Evolutionary conservation across 1,140 invertebrate genomes (phyloP).

Genomic region (Hycleus cichorii): DNA sequence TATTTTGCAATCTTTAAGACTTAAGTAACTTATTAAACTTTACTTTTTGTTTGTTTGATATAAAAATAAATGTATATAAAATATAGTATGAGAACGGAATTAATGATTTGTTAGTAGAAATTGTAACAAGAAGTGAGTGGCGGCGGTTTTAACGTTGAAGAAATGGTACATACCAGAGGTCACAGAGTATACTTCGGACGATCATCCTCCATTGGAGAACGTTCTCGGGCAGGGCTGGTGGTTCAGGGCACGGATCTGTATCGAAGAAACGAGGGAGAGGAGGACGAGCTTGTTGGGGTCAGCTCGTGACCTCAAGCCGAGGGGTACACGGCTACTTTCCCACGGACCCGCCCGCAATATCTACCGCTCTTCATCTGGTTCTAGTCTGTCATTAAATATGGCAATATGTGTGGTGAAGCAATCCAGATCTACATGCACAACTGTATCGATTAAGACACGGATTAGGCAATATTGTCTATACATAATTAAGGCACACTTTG

Average conservation of each 20-base stretch:
- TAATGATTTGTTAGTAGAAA: too few species aligned
- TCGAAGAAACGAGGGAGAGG: constrained; percentile 27
- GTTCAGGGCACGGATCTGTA: constrained; percentile 39
- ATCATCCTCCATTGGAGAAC: too few species aligned
- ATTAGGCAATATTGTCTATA: constrained; percentile 26
- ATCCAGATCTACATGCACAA: constrained; percentile 36
- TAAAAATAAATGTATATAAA: too few species aligned
- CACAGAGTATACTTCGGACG: too few species aligned
- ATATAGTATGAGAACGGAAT: too few species aligned
- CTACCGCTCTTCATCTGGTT: constrained; percentile 42
- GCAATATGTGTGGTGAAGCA: constrained; percentile 39
- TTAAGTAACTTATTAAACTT: too few species aligned
- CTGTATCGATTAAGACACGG: constrained; percentile 34
- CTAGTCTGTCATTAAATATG: constrained; percentile 44
- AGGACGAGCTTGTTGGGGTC: constrained; percentile 31
- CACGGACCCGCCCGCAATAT: constrained; percentile 43
- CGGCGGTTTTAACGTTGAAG: too few species aligned
- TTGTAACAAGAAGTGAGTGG: too few species aligned
- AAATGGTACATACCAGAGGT: too few species aligned
- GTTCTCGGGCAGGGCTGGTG: constrained; percentile 18
- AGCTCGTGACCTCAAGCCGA: constrained; percentile 42
- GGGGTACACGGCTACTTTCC: constrained; percentile 43
- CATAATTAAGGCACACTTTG: neutral
- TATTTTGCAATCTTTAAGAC: too few species aligned
- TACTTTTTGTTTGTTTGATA: too few species aligned